phyloP scores from a whole-genome alignment of 2,113 vertebrate species.

The Struthidea cinerea region DNA sequence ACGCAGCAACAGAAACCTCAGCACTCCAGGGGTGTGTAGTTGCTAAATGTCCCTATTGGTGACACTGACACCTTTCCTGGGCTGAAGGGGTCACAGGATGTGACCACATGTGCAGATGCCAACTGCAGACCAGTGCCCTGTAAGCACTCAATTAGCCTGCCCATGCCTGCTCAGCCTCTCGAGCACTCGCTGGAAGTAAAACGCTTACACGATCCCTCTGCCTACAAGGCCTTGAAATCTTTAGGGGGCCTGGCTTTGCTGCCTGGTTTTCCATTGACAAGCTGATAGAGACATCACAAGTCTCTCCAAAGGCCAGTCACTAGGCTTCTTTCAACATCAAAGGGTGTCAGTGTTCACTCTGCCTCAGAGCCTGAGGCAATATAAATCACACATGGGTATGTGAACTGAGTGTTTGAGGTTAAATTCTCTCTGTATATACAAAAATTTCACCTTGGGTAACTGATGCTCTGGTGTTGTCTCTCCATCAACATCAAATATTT shows the following conservation, averaged over 20 bases:
- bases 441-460: slow-evolving; percentile 47
- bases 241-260: slow-evolving; percentile 14
- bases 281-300: slow-evolving; percentile 62
- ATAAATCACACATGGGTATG: slow-evolving; percentile 30
- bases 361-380: slow-evolving; percentile 29
- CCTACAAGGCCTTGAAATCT: slow-evolving; percentile 21
- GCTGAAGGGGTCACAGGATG: not conserved
- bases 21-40: not conserved
- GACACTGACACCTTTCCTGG: not conserved
- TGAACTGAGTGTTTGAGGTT: slow-evolving; percentile 45
- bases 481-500: not conserved
- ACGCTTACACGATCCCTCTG: not conserved
- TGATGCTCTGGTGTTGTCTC: not conserved
- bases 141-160: not conserved
- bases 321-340: slow-evolving; percentile 62
- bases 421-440: slow-evolving; percentile 31
- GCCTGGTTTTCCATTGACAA: slow-evolving; percentile 45
- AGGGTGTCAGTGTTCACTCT: slow-evolving; percentile 31
- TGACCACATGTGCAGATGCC: not conserved
- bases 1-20: not conserved
- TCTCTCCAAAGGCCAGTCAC: slow-evolving; percentile 58
- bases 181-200: not conserved
- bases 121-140: not conserved
- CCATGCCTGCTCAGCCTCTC: not conserved
- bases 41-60: not conserved